Evolutionary conservation across 2,888 invertebrate species (phyloP), one percentile per base, ranked within the genome.

Genomic region (Eurois occulta): DNA sequence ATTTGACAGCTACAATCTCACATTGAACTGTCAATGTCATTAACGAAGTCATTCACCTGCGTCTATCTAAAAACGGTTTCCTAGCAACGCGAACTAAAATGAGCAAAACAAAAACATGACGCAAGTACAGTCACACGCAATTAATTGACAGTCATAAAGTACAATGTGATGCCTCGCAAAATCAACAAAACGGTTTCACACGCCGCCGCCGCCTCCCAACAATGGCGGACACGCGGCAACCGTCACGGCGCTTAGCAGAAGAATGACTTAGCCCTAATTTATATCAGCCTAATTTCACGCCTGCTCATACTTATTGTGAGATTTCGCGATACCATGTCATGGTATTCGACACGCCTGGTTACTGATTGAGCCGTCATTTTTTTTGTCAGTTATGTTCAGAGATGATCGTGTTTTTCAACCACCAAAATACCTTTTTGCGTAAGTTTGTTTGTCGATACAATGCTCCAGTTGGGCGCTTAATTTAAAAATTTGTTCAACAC

Each of bases 281-380:
- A 93, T 93, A 92, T 92, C 89, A 91, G 89, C 87, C 94, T 95
- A 94, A 96, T 96, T 96, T 96, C 95, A 96, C 95, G 96, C 91
- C 93, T 91, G 93, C 93, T 95, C 94, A 93, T 95, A 93, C 90
- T 93, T 92, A 95, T 96, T 96, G 96, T 96, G 93, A 92, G 94
- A 94, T 93, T 92, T 92, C 74, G 94, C 93, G 93, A 95, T 94
- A 91, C 94, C 91, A 92, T 96, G 94, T 92, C 94, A 96, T 90
- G 96, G 92, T 94, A 92, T 96, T 96, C 93, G 96, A 89, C 86
- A 89, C 94, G 95, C 91, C 93, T 94, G 91, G 93, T 96, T 94
- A 94, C 85, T 87, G 94, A 96, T 96, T 95, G 94, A 96, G 94
- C 86, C 91, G 91, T 95, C 92, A 92, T 88, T 91, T 93, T 93